A percentile compares a stretch with the other conserved stretches of the same genome.
phyloP scores from a whole-genome alignment of 2,888 invertebrate species.

The Linyphia triangularis region DNA sequence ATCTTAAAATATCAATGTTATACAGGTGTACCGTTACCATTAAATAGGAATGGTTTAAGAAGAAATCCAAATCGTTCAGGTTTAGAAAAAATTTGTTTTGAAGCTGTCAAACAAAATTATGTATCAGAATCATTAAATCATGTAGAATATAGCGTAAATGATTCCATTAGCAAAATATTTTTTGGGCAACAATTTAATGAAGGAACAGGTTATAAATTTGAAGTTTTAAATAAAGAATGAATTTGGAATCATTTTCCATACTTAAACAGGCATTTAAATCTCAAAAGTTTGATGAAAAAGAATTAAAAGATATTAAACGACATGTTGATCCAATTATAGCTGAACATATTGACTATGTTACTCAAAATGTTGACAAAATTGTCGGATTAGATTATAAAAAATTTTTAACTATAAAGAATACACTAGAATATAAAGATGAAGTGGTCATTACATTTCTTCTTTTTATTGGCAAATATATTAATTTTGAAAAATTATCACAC shows the following conservation, averaged over 20 bases:
- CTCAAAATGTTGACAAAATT: neutral
- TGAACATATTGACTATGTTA: slow-evolving; percentile 22
- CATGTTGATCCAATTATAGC: neutral
- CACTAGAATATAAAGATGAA: slow-evolving; percentile 15
- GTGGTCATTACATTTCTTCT: slow-evolving; percentile 25
- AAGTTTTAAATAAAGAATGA: slow-evolving; percentile 41
- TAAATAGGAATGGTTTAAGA: slow-evolving; percentile 30
- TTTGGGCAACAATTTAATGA: slow-evolving; percentile 40
- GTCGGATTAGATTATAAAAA: neutral
- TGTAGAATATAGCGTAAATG: neutral
- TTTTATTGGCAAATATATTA: neutral
- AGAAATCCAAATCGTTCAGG: slow-evolving; percentile 26
- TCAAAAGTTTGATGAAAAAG: neutral
- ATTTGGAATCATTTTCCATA: neutral
- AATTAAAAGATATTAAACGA: neutral
- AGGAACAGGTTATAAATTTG: slow-evolving; percentile 25
- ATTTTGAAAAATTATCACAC: slow-evolving; percentile 1
- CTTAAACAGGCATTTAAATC: neutral
- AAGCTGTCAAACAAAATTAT: slow-evolving; percentile 49
- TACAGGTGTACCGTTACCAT: neutral
- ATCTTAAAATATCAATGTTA: slow-evolving; percentile 30
- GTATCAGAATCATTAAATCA: neutral
- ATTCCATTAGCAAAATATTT: slow-evolving; percentile 37
- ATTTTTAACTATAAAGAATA: neutral
- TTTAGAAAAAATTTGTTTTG: slow-evolving; percentile 39